phyloP scores from a whole-genome alignment of 2,797 vertebrate genomes.

The Botia kubotai region DNA sequence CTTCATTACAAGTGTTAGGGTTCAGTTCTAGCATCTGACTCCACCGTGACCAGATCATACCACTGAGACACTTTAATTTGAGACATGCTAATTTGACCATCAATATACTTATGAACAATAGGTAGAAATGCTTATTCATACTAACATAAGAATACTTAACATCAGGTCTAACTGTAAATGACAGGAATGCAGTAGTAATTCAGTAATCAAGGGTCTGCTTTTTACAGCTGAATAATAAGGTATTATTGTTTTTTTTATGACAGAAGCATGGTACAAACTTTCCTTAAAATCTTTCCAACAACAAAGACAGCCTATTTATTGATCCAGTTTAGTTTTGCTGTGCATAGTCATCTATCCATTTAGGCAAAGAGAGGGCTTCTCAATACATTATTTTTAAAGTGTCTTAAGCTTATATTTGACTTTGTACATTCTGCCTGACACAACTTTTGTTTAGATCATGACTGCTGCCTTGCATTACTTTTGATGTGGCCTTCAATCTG shows the following conservation, averaged over 20 bases:
- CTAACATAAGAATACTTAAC: no score
- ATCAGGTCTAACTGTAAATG: not conserved
- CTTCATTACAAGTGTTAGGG: constrained; percentile 54
- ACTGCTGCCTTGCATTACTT: constrained; percentile 5
- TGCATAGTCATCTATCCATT: not conserved
- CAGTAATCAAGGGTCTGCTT: not conserved
- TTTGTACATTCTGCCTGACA: not conserved
- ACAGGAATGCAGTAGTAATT: not conserved
- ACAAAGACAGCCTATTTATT: not conserved
- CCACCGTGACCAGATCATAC: not conserved
- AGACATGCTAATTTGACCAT: not conserved
- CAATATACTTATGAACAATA: not conserved
- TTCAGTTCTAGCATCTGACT: not conserved
- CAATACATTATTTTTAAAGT: constrained; percentile 6
- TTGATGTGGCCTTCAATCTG: constrained; percentile 8
- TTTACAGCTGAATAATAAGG: not conserved
- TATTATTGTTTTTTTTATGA: constrained; percentile 3
- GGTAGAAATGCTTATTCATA: no score
- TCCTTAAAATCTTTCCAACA: not conserved
- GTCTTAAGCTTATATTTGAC: constrained; percentile 8
- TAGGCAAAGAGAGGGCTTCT: constrained; percentile 3
- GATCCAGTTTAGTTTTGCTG: not conserved
- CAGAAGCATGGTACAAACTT: not conserved
- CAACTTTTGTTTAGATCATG: not conserved
- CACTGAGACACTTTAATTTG: not conserved